These are phyloP conservation scores for Sycophaga agraensis DNA, from an alignment of 1,140 invertebrate genomes.

Conservation along the genomic window DNA sequence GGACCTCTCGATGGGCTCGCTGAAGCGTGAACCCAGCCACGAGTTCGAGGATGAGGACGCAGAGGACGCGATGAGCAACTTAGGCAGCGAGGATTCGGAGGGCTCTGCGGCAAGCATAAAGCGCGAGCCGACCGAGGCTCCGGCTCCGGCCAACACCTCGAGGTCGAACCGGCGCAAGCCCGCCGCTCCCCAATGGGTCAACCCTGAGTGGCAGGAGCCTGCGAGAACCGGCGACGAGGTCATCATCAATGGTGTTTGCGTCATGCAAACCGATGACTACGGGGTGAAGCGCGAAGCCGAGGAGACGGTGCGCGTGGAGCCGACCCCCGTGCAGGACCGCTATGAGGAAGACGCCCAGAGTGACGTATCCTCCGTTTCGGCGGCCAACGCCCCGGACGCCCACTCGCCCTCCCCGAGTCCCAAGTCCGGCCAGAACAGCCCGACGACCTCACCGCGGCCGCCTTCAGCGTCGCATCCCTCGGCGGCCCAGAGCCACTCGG, in stretches of 20 bases:
- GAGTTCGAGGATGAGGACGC: constrained; percentile 75
- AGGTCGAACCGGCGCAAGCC: constrained; percentile 80
- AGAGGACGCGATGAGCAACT: constrained; percentile 73
- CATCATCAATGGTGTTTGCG: constrained; percentile 89
- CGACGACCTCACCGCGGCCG: constrained; percentile 40
- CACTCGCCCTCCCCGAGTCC: constrained; percentile 51
- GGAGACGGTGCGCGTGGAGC: constrained; percentile 72
- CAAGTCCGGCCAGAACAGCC: constrained; percentile 51
- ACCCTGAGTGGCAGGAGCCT: constrained; percentile 84
- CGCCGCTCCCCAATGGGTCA: constrained; percentile 95
- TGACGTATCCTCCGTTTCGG: constrained; percentile 59
- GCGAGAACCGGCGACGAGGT: constrained; percentile 69
- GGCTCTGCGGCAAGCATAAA: constrained; percentile 56
- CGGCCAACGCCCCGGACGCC: constrained; percentile 51
- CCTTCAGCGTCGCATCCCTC: constrained; percentile 41
- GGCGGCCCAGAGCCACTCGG: too few species aligned
- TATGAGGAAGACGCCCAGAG: constrained; percentile 63
- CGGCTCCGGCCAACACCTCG: constrained; percentile 45
- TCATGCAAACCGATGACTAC: constrained; percentile 80
- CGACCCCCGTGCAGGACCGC: constrained; percentile 65
- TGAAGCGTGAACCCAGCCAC: constrained; percentile 74
- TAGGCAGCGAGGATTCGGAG: constrained; percentile 75
- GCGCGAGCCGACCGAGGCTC: constrained; percentile 62
- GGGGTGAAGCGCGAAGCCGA: constrained; percentile 64
- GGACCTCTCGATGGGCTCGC: constrained; percentile 75